Evolutionary conservation across 1,140 invertebrate genomes (phyloP).

Genomic region (Dendroctonus valens): DNA sequence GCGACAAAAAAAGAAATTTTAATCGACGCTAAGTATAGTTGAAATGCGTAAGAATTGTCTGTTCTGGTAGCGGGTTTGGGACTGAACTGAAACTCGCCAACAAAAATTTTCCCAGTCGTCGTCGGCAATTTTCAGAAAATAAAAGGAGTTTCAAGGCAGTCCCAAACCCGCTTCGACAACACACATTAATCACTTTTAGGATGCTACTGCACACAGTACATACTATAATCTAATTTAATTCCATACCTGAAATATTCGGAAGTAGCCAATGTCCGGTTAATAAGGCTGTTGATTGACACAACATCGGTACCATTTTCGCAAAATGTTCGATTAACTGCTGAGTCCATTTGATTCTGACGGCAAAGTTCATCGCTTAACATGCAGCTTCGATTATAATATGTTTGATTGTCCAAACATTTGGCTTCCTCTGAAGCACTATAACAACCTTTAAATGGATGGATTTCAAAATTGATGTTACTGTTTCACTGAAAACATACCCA

Average conservation of each 20-base stretch:
- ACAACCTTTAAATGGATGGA: conserved; percentile 36
- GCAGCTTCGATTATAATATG: conserved; percentile 56
- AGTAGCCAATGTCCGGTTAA: conserved; percentile 46
- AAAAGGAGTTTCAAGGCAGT: no score
- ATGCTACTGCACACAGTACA: no score
- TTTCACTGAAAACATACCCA: conserved; percentile 47
- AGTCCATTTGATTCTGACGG: conserved; percentile 42
- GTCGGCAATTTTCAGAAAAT: no score
- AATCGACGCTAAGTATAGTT: no score
- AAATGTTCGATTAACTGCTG: conserved; percentile 48
- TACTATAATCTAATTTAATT: not conserved
- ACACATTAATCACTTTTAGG: no score
- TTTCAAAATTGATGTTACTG: not conserved
- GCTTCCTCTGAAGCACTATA: conserved; percentile 43
- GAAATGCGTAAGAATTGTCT: no score
- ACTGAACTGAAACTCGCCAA: no score
- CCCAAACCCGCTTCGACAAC: no score
- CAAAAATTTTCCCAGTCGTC: no score
- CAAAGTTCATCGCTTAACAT: conserved; percentile 55
- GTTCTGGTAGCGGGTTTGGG: no score
- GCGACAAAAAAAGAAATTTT: no score
- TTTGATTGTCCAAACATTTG: conserved; percentile 46
- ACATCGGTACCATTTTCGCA: conserved; percentile 50
- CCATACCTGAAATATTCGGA: conserved; percentile 52
- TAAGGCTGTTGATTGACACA: conserved; percentile 47